These are phyloP conservation scores for Drosophila barbarae DNA, from an alignment of 2,888 invertebrate species.

Conservation along the genomic window DNA sequence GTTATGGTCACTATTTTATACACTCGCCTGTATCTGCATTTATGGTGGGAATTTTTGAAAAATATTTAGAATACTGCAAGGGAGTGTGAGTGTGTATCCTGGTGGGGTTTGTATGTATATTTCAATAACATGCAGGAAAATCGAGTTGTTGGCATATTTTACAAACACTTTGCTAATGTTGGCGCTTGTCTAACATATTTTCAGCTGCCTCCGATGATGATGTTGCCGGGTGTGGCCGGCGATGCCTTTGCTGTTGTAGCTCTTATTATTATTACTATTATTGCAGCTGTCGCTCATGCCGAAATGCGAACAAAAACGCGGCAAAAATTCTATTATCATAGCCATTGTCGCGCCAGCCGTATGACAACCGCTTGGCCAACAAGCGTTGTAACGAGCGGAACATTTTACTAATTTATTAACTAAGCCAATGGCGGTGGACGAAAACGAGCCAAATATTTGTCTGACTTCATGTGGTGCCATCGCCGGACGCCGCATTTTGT, in stretches of 20 bases:
- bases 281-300: slow-evolving; percentile 57
- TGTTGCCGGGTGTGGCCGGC: slow-evolving; percentile 18
- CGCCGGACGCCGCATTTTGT: slow-evolving; percentile 6
- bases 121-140: slow-evolving; percentile 3
- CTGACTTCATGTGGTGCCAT: slow-evolving; percentile 12
- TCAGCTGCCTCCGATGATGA: slow-evolving; percentile 33
- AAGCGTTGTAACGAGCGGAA: slow-evolving; percentile 35
- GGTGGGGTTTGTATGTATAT: neutral
- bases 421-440: slow-evolving; percentile 48
- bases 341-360: slow-evolving; percentile 26
- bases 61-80: slow-evolving; percentile 50
- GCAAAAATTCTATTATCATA: slow-evolving; percentile 56
- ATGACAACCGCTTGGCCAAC: slow-evolving; percentile 33
- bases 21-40: slow-evolving; percentile 17
- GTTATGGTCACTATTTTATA: neutral
- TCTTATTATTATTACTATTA: slow-evolving; percentile 39
- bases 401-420: slow-evolving; percentile 73
- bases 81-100: neutral
- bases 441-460: slow-evolving; percentile 58
- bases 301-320: slow-evolving; percentile 39
- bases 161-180: slow-evolving; percentile 57
- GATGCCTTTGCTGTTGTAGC: slow-evolving; percentile 1
- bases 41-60: slow-evolving; percentile 29
- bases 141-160: slow-evolving; percentile 46
- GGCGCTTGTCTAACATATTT: slow-evolving; percentile 56